Percentiles rank a stretch among this genome's conserved stretches.
phyloP scores from a whole-genome alignment of 2,113 vertebrate species.

The Micronycteris hirsuta region DNA sequence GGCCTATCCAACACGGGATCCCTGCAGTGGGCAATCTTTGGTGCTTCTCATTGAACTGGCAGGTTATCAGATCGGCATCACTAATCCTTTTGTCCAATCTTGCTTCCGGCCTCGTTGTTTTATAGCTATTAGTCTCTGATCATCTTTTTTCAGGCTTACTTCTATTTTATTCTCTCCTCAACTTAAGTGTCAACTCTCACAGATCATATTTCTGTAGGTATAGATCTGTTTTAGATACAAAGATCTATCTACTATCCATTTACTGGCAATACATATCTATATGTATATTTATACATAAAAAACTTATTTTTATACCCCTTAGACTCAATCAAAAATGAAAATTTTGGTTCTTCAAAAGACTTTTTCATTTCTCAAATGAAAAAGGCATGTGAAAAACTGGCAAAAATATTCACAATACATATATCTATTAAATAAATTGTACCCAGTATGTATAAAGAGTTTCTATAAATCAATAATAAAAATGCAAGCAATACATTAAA shows the following conservation, averaged over 20 bases:
- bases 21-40: not conserved
- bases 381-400: not conserved
- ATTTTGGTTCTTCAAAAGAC: not conserved
- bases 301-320: not conserved
- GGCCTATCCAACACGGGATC: accelerated
- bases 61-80: not conserved
- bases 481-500: not conserved
- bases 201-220: not conserved
- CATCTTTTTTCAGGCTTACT: not conserved
- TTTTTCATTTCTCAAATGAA: not conserved
- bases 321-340: not conserved
- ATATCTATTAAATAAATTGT: not conserved
- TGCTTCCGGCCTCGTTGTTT: not conserved
- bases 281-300: not conserved
- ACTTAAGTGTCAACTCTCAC: not conserved
- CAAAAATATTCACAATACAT: not conserved
- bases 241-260: not conserved
- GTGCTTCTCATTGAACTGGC: not conserved
- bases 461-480: not conserved
- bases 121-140: not conserved
- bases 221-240: not conserved
- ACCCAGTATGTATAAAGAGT: not conserved
- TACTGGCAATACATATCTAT: not conserved
- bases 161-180: not conserved
- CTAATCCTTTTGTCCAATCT: not conserved